phyloP scores from a whole-genome alignment of 2,113 vertebrate species.

The Pagrus major region DNA sequence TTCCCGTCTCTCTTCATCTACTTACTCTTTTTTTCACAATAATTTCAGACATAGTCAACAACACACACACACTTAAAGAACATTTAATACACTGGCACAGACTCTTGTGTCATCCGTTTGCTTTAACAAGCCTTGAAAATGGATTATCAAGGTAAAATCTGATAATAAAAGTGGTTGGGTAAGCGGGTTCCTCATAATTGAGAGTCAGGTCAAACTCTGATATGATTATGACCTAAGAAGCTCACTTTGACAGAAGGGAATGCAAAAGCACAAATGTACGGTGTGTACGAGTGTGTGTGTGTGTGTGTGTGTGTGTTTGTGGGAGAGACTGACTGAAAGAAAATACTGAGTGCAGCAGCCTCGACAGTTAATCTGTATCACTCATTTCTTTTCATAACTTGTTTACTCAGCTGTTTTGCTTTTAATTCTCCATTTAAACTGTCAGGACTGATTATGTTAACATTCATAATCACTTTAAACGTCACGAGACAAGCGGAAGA shows the following conservation, averaged over 20 bases:
- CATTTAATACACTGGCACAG: neutral
- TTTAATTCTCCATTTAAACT: conserved; percentile 32
- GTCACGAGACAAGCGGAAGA: conserved; percentile 25
- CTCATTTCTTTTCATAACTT: conserved; percentile 22
- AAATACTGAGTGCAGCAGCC: neutral
- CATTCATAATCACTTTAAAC: conserved; percentile 33
- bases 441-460: conserved; percentile 10
- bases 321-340: neutral
- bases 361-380: conserved; percentile 22
- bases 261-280: neutral
- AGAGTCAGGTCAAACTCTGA: neutral
- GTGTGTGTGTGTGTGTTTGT: neutral
- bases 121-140: conserved; percentile 20
- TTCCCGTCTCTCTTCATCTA: neutral
- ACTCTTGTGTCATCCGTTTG: neutral
- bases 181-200: neutral
- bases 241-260: neutral
- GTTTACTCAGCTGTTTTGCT: conserved; percentile 19
- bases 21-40: conserved; percentile 29
- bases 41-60: neutral
- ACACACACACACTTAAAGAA: neutral
- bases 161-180: neutral
- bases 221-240: neutral
- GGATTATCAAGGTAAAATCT: conserved; percentile 2
- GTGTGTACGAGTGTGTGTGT: neutral